Conservation (phyloP, 2,888 invertebrate genomes). For the Myopa tessellatipennis region DNA sequence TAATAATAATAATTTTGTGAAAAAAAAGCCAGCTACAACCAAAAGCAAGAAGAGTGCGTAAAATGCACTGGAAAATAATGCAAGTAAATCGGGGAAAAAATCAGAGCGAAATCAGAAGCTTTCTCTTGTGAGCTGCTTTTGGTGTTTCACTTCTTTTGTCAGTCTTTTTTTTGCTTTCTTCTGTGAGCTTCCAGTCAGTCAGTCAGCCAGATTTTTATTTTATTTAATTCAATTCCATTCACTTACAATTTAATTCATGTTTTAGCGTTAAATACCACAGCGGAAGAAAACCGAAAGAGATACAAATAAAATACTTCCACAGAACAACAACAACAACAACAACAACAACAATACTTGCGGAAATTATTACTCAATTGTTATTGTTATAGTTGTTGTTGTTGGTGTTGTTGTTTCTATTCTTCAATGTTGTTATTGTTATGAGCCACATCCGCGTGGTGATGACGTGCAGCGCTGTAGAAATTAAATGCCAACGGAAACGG, state of each 20-base stretch:
- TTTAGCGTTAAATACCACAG: not conserved
- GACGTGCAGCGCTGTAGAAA: not conserved
- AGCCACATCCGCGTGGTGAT: conserved; percentile 12
- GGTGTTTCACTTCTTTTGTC: too few species aligned
- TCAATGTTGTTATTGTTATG: not conserved
- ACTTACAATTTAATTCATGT: not conserved
- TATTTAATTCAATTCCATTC: conserved; percentile 4
- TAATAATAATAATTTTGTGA: not conserved
- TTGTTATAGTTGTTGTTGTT: conserved; percentile 3
- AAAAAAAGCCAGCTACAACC: not conserved
- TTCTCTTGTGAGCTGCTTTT: too few species aligned
- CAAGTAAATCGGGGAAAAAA: not conserved
- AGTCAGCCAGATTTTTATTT: not conserved
- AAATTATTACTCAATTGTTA: conserved; percentile 45
- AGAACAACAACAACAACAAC: not conserved
- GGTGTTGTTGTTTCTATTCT: not conserved
- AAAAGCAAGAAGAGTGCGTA: too few species aligned
- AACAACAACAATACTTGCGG: conserved; percentile 26
- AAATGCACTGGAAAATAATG: not conserved
- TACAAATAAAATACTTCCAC: conserved; percentile 14
- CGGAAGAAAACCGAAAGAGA: not conserved
- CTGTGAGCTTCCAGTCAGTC: too few species aligned
- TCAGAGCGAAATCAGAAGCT: not conserved
- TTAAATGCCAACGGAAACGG: conserved; percentile 28
- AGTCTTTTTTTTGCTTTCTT: too few species aligned